Base-by-base conservation (phyloP, 2,113 vertebrate species). In the Chascanopsetta lugubris region DNA sequence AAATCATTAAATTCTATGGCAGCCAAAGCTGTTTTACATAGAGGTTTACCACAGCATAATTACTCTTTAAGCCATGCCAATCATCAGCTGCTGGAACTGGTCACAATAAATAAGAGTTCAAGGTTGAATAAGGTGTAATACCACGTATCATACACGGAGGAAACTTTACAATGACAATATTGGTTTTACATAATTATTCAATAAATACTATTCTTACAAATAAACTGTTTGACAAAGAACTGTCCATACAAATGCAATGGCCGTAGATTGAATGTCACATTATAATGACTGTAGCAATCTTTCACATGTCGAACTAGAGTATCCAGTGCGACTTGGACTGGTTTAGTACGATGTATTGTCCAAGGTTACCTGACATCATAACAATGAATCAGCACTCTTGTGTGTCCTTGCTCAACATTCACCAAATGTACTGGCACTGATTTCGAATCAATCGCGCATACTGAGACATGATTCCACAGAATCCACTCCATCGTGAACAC, bases 351-450 rank as follows among this genome's bases (percentile, higher is more conserved):
- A n/a, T n/a, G n/a, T n/a, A n/a, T n/a, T n/a, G 58, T 77, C 65
- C 61, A 57, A 43, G 50, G 69, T 64, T 46, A 70, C 56, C 22
- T 68, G 69, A 63, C 64, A 72, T 38, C 43, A 54, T 43, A 17
- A 62, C 60, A 49, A 80, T 82, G 74, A 88, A 77, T 85, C 74
- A 80, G 76, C 69, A 70, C 24, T 22, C 20, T n/a, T n/a, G n/a
- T 61, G 7, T 46, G 53, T 65, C 59, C 42, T 65, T 59, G 50
- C 68, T 75, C 71, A 70, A 65, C 68, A 69, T 67, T 71, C 63
- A 22, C 34, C 29, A n/a, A n/a, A 61, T 60, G 59, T 17, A 43
- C 69, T 48, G 15, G 29, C 63, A 63, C 57, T 70, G 64, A 79
- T 36, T 58, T 67, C 50, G 7, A 55, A 61, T 32, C 26, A 20